Evolutionary conservation across 1,140 invertebrate genomes (phyloP), one percentile per base, ranked within the genome.

Genomic region (Sycophila sp.): DNA sequence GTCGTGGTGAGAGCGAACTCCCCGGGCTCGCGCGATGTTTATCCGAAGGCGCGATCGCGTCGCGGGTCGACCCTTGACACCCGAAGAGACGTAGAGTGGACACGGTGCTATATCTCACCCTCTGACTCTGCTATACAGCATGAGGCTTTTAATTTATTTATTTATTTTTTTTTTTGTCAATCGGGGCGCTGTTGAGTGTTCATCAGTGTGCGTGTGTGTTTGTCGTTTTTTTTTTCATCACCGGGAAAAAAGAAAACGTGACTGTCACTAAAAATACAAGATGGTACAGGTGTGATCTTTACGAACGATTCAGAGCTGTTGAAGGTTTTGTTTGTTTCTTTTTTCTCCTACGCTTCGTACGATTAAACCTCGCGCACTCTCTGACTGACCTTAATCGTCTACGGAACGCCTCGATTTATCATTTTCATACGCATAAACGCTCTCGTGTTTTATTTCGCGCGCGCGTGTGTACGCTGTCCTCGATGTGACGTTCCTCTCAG

Each of bases 11-110:
- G 47, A 34, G 30, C 15, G 19, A 22, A 64, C 36, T 38, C 22
- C 28, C 32, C 42, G 45, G n/a, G n/a, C n/a, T n/a, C n/a, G n/a
- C n/a, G n/a, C n/a, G n/a, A 24, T 0, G 10, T 55, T 24, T n/a
- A n/a, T n/a, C n/a, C n/a, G n/a, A 1, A 64, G 2, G n/a, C 8
- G 40, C 58, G 69, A 72, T 58, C 24, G 45, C 63, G 19, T 28
- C 22, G 70, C 55, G 30, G 72, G 40, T 67, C 17, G 42, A 68
- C 51, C n/a, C 65, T 68, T 68, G 55, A 42, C 38, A 59, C 51
- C 13, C 28, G 4, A 22, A 45, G 63, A 42, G 26, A 42, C 13
- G 30, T 24, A 42, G 51, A 56, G n/a, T 58, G 17, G 36, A 56
- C 26, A 58, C 28, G 17, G 38, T 26, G 36, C 19, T 22, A 28